Evolutionary conservation across 2,113 vertebrate genomes (phyloP).

Genomic region (Marmota monax): DNA sequence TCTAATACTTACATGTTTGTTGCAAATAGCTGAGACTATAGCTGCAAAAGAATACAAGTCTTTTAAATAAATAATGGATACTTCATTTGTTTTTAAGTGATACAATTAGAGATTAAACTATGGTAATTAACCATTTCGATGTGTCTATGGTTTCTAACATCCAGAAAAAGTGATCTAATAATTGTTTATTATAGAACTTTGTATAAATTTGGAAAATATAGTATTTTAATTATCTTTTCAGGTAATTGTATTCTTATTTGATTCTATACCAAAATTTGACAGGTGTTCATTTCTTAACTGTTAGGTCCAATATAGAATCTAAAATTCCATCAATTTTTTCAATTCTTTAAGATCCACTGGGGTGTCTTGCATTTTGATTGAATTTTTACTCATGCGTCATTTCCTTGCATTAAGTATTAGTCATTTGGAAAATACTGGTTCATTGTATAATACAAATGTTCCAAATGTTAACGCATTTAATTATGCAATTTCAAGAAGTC

Average conservation of each 20-base stretch:
- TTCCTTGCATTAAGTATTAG: neutral
- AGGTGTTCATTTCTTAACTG: neutral
- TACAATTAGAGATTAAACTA: neutral
- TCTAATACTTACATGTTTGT: neutral
- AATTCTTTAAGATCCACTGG: neutral
- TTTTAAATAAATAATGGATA: slow-evolving; percentile 22
- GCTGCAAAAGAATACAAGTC: neutral
- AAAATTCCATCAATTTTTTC: neutral
- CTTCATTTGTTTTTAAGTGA: slow-evolving; percentile 15
- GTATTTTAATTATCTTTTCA: slow-evolving; percentile 26
- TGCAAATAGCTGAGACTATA: neutral
- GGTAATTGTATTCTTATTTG: slow-evolving; percentile 38
- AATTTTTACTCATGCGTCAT: neutral
- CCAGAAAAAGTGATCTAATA: neutral
- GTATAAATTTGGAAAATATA: slow-evolving; percentile 1
- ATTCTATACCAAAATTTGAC: neutral
- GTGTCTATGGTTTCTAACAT: slow-evolving; percentile 28
- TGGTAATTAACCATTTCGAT: slow-evolving; percentile 6
- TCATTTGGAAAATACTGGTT: slow-evolving; percentile 16
- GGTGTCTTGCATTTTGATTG: neutral
- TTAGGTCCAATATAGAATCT: neutral
- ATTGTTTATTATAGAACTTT: neutral
- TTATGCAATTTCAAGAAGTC: slow-evolving; percentile 27
- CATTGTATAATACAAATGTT: neutral
- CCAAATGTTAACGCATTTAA: neutral